Evolutionary conservation across 35 echinoderm and acorn worm genomes (phyloP).

Genomic region (Strongylocentrotus purpuratus): DNA sequence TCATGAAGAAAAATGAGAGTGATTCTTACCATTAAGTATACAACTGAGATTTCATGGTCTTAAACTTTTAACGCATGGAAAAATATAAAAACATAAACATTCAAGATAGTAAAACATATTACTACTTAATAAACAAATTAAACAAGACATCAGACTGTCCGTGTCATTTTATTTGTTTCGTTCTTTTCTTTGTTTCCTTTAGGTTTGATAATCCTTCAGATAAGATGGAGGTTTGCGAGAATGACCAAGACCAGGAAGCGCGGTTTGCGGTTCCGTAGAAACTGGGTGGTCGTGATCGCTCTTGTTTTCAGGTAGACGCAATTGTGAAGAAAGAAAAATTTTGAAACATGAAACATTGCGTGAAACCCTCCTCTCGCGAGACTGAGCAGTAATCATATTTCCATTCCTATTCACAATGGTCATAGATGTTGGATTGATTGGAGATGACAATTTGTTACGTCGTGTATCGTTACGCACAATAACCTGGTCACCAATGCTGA

Average conservation of each 20-base stretch:
- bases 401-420: background rate
- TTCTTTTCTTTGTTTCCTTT: background rate
- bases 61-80: too few relatives aligned
- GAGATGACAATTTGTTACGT: background rate
- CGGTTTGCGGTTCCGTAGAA: background rate
- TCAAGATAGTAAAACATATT: too few relatives aligned
- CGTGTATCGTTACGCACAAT: background rate
- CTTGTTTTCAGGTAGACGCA: background rate
- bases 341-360: background rate
- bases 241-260: background rate
- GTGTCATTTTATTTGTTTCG: background rate
- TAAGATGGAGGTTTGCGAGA: background rate
- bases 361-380: background rate
- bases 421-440: background rate
- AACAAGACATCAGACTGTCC: background rate
- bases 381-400: constrained; percentile 7
- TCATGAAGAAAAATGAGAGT: too few relatives aligned
- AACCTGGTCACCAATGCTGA: background rate
- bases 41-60: too few relatives aligned
- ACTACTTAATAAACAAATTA: too few relatives aligned
- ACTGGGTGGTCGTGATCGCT: background rate
- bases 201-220: background rate
- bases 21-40: too few relatives aligned
- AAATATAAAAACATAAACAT: too few relatives aligned
- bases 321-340: background rate